These are phyloP conservation scores for Chromoteleia sp. DNA, from an alignment of 2,888 invertebrate genomes.

Conservation along the genomic window DNA sequence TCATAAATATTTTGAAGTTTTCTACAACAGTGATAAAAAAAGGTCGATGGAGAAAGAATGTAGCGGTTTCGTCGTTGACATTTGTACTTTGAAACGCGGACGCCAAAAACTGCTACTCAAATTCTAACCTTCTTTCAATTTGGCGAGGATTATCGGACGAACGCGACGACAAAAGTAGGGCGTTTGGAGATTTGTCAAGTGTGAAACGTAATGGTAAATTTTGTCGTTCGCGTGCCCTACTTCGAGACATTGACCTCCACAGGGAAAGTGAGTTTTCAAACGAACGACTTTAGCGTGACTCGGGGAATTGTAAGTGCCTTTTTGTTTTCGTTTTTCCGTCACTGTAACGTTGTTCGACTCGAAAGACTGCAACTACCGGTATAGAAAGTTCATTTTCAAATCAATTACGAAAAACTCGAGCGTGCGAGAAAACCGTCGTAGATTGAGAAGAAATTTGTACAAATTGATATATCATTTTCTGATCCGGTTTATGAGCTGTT, in stretches of 20 bases:
- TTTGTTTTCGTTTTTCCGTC: conserved; percentile 31
- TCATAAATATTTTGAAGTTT: neutral
- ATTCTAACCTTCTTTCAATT: conserved; percentile 31
- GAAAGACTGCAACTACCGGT: conserved; percentile 34
- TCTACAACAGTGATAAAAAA: too few relatives aligned
- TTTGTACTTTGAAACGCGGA: too few relatives aligned
- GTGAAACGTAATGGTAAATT: conserved; percentile 58
- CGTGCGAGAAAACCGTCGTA: conserved; percentile 18
- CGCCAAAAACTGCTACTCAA: too few relatives aligned
- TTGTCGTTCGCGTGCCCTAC: conserved; percentile 55
- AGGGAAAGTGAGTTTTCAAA: conserved; percentile 68
- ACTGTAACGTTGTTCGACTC: conserved; percentile 41
- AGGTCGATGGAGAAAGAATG: too few relatives aligned
- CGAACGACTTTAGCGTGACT: conserved; percentile 62
- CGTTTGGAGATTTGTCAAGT: conserved; percentile 63
- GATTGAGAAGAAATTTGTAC: conserved; percentile 11
- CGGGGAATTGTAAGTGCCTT: conserved; percentile 38
- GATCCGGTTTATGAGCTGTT: conserved; percentile 7
- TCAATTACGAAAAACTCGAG: conserved; percentile 42
- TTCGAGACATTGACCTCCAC: conserved; percentile 68
- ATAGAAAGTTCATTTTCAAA: conserved; percentile 63
- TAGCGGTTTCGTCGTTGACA: too few relatives aligned
- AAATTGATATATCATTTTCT: conserved; percentile 27
- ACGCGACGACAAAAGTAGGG: conserved; percentile 45
- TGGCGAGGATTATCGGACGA: conserved; percentile 31